phyloP scores from a whole-genome alignment of 92 coral and sea anemone genomes.

The Parazoanthus darwini region DNA sequence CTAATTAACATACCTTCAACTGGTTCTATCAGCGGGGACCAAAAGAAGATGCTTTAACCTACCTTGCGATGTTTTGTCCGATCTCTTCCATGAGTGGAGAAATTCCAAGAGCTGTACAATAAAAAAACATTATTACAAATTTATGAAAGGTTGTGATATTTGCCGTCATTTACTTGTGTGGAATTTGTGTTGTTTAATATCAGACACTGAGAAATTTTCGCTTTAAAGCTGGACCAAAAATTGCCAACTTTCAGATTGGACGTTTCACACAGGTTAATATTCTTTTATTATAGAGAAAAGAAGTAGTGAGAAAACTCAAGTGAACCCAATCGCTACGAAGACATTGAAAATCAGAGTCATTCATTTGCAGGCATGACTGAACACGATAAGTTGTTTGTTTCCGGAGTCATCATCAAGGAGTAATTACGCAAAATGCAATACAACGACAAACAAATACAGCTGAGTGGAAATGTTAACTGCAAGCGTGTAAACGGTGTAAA shows the following conservation, averaged over 20 bases:
- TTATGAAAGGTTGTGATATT: neutral
- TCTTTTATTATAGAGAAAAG: neutral
- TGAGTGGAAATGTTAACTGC: neutral
- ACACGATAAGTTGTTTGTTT: neutral
- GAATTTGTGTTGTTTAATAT: neutral
- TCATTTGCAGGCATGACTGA: neutral
- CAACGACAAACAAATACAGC: neutral
- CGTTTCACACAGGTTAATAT: neutral
- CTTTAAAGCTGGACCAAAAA: constrained; percentile 9
- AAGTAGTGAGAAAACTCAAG: neutral
- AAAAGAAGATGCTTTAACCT: neutral
- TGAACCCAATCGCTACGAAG: neutral
- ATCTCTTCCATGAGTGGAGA: neutral
- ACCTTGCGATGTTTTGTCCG: neutral
- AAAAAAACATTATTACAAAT: neutral
- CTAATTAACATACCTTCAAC: neutral
- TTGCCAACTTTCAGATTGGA: constrained; percentile 11
- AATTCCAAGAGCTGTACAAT: neutral
- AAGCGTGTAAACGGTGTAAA: neutral
- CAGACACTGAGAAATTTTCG: neutral
- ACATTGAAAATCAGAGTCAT: neutral
- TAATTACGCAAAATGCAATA: too few relatives aligned
- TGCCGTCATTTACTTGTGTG: constrained; percentile 7
- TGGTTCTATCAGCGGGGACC: neutral
- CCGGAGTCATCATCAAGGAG: neutral